Conservation (phyloP, 1,140 invertebrate species). For the Ceratina calcarata region DNA sequence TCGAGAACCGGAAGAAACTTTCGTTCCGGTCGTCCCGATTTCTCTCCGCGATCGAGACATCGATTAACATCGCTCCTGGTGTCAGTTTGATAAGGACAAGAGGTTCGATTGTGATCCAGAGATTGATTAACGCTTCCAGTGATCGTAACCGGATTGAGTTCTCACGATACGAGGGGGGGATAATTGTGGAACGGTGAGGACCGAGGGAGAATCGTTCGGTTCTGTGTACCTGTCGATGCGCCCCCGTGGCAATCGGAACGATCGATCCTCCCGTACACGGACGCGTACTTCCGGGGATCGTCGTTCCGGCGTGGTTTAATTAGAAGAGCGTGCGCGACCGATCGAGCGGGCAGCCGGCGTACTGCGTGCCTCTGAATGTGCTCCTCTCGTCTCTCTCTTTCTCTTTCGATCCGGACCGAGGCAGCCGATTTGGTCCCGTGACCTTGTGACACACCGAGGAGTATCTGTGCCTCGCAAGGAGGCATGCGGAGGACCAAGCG, state of each 20-base stretch:
- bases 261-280: conserved; percentile 55
- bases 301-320: conserved; percentile 39
- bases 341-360: neutral
- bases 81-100: too few relatives aligned
- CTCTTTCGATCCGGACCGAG: conserved; percentile 18
- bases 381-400: neutral
- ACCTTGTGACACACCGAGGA: conserved; percentile 57
- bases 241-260: conserved; percentile 50
- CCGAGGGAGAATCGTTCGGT: neutral
- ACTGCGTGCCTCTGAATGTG: conserved; percentile 12
- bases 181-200: neutral
- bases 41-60: neutral
- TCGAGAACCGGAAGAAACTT: too few relatives aligned
- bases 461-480: neutral
- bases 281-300: conserved; percentile 41
- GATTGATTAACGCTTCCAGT: too few relatives aligned
- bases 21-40: neutral
- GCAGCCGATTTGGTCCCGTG: conserved; percentile 55
- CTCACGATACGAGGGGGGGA: too few relatives aligned
- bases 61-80: too few relatives aligned
- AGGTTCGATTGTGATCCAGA: too few relatives aligned
- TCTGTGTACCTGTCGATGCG: conserved; percentile 38
- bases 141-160: too few relatives aligned
- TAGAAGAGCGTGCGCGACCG: conserved; percentile 48
- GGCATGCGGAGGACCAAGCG: conserved; percentile 44